Evolutionary conservation across 2,888 invertebrate genomes (phyloP).

Genomic region (Doris montereyensis): DNA sequence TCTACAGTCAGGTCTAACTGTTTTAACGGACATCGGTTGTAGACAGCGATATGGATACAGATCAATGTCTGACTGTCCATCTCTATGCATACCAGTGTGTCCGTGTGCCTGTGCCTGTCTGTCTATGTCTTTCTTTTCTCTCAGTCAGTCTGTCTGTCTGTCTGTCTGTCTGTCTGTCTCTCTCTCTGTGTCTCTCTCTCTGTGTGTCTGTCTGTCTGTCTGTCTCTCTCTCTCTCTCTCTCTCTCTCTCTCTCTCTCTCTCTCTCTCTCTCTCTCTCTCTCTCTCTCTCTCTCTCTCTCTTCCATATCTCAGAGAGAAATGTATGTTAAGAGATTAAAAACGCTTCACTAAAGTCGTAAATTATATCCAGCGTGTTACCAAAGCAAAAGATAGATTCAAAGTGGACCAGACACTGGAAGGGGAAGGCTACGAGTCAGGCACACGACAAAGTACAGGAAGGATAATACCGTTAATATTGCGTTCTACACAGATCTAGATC

Average conservation of each 20-base stretch:
- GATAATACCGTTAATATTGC: too few relatives aligned
- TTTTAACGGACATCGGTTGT: too few relatives aligned
- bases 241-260: background rate
- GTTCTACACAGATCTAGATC: too few relatives aligned
- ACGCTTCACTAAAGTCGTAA: too few relatives aligned
- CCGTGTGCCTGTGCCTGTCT: background rate
- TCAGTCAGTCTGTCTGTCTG: background rate
- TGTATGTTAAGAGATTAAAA: too few relatives aligned
- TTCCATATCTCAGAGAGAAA: background rate
- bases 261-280: background rate
- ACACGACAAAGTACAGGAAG: too few relatives aligned
- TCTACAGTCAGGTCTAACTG: too few relatives aligned
- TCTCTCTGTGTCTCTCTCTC: background rate
- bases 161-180: background rate
- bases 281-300: background rate
- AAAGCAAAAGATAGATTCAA: too few relatives aligned
- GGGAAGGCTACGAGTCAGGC: too few relatives aligned
- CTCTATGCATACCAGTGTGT: background rate
- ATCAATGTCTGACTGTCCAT: background rate
- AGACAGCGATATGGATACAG: too few relatives aligned
- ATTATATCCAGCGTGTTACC: too few relatives aligned
- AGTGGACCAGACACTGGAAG: too few relatives aligned
- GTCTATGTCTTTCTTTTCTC: background rate
- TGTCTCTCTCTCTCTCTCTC: background rate
- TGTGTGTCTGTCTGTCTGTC: background rate